These are phyloP conservation scores for Amphiura filiformis DNA, from an alignment of 35 echinoderm and acorn worm species.

Conservation along the genomic window DNA sequence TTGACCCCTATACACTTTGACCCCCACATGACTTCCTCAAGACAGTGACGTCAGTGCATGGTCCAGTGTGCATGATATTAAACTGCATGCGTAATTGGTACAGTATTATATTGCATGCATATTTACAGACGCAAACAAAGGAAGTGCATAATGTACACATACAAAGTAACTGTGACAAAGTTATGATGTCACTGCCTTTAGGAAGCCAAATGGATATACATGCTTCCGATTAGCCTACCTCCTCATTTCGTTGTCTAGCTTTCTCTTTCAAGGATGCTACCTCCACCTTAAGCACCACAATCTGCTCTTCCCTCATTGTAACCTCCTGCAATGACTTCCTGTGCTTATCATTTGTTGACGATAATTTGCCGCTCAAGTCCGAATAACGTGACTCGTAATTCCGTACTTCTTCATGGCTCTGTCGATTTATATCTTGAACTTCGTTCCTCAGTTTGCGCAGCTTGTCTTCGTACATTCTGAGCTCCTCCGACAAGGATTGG, in stretches of 20 bases:
- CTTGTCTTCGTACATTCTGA: constrained; percentile 83
- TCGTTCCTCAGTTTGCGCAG: constrained; percentile 75
- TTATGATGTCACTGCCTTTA: no score
- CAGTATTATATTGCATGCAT: no score
- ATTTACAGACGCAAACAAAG: no score
- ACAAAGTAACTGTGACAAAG: no score
- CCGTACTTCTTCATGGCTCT: constrained; percentile 73
- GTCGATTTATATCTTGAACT: constrained; percentile 78
- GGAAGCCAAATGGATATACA: no score
- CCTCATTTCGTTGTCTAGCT: constrained; percentile 75
- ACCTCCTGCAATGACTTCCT: constrained; percentile 76
- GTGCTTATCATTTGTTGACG: constrained; percentile 63
- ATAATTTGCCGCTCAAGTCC: constrained; percentile 57
- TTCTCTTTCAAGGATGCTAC: constrained; percentile 89
- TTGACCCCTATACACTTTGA: no score
- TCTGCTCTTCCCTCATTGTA: constrained; percentile 95
- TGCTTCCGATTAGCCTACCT: no score
- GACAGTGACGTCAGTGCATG: no score
- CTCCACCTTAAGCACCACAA: constrained; percentile 92
- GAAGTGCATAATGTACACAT: no score
- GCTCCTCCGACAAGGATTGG: constrained; percentile 73
- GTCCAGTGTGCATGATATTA: no score
- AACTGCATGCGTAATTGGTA: no score
- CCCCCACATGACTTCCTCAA: no score
- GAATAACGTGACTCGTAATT: constrained; percentile 61